Percentiles rank a stretch among this genome's conserved stretches.
These are phyloP conservation scores for Limosa lapponica DNA, from an alignment of 2,797 vertebrate genomes.

Conservation along the genomic window DNA sequence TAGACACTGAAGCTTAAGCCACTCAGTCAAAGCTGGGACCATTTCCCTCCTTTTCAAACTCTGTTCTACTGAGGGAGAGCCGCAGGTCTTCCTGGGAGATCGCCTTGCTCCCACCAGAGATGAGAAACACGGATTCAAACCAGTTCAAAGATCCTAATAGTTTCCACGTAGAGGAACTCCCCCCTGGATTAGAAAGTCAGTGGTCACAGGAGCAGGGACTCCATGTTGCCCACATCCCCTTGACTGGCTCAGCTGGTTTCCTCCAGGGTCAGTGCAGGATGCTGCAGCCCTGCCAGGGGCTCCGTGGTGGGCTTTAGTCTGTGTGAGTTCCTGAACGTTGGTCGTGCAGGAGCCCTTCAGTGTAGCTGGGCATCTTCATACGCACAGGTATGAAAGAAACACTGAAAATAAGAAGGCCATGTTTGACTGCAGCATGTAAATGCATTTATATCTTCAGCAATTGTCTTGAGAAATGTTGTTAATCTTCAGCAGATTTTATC, in stretches of 20 bases:
- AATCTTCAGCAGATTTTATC: slow-evolving; percentile 1
- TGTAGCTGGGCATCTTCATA: neutral
- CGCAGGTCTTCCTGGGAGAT: neutral
- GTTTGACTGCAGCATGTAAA: neutral
- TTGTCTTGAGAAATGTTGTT: neutral
- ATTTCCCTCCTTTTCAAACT: neutral
- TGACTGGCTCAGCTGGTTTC: neutral
- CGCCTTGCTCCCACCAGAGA: neutral
- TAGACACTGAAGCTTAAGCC: neutral
- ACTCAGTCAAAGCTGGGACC: neutral
- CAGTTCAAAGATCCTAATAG: neutral
- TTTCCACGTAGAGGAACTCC: neutral
- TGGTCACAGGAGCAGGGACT: neutral
- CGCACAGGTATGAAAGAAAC: neutral
- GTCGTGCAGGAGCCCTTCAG: neutral
- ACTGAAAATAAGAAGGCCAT: neutral
- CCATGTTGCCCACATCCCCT: neutral
- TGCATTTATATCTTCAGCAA: neutral
- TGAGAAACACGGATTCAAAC: neutral
- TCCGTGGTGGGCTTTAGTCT: neutral
- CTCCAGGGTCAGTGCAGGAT: neutral
- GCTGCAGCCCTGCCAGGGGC: neutral
- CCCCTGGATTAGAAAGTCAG: neutral
- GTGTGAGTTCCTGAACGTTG: neutral
- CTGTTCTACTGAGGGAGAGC: neutral